These are phyloP conservation scores for Polylopha cassiicola DNA, from an alignment of 2,888 invertebrate genomes.

Conservation along the genomic window DNA sequence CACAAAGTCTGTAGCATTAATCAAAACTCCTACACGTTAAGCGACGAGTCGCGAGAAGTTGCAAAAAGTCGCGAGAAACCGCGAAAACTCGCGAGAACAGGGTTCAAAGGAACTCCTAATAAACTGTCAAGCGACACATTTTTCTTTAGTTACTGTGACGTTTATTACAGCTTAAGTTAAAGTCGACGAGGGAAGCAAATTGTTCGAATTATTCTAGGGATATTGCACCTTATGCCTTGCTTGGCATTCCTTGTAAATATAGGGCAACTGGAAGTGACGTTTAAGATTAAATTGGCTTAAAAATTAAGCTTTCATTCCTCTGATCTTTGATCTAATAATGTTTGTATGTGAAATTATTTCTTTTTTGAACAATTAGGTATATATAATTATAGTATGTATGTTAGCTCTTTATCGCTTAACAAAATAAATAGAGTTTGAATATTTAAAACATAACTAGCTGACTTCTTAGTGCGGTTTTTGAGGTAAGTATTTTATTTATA, in stretches of 20 bases:
- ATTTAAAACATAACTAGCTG: too few species aligned
- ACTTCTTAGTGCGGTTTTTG: too few species aligned
- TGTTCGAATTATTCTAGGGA: constrained; percentile 34
- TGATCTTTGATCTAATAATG: constrained; percentile 4
- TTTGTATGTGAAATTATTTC: neutral
- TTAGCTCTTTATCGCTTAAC: too few species aligned
- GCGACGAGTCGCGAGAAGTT: constrained; percentile 1
- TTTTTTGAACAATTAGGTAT: too few species aligned
- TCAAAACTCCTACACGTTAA: constrained; percentile 16
- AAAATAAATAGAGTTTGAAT: too few species aligned
- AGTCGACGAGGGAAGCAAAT: constrained; percentile 29
- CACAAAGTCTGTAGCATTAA: too few species aligned
- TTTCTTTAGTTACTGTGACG: constrained; percentile 29
- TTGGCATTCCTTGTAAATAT: constrained; percentile 18
- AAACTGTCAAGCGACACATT: constrained; percentile 27
- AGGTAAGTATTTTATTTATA: too few species aligned
- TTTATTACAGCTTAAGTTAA: constrained; percentile 30
- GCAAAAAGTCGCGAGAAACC: too few species aligned
- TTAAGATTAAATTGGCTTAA: neutral
- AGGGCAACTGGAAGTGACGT: constrained; percentile 10
- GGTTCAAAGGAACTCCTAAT: constrained; percentile 13
- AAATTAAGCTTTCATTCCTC: neutral
- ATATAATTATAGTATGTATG: too few species aligned
- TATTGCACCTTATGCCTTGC: constrained; percentile 29
- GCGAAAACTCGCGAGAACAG: too few species aligned